These are phyloP conservation scores for Nibea coibor DNA, from an alignment of 2,113 vertebrate genomes.

Conservation along the genomic window DNA sequence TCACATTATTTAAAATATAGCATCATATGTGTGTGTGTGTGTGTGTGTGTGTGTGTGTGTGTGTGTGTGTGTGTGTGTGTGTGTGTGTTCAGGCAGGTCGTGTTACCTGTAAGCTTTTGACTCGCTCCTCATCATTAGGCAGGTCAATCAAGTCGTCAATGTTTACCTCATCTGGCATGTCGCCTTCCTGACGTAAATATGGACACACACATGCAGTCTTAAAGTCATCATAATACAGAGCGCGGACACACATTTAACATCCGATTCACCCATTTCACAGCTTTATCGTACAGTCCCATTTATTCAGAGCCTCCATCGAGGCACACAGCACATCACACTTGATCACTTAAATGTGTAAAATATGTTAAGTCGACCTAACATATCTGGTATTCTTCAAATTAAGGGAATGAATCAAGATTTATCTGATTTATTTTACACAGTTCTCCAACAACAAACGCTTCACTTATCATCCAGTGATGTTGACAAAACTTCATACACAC, in stretches of 20 bases:
- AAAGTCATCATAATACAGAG: not conserved
- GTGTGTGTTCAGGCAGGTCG: not conserved
- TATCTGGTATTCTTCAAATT: too few relatives aligned
- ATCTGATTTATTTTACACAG: too few relatives aligned
- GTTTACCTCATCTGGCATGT: conserved; percentile 91
- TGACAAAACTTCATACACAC: too few relatives aligned
- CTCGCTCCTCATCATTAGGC: conserved; percentile 83
- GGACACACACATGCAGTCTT: not conserved
- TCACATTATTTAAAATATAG: not conserved
- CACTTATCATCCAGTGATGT: too few relatives aligned
- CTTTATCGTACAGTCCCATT: not conserved
- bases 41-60: too few relatives aligned
- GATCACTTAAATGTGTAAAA: not conserved
- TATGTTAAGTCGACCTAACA: too few relatives aligned
- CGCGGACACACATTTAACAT: not conserved
- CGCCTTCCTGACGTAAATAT: conserved; percentile 77
- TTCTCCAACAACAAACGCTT: too few relatives aligned
- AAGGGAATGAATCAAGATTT: too few relatives aligned
- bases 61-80: too few relatives aligned
- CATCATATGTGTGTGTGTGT: not conserved
- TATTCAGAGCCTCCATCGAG: not conserved
- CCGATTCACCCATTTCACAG: not conserved
- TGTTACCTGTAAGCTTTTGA: conserved; percentile 84
- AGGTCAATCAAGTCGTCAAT: conserved; percentile 89
- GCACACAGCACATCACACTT: not conserved